Evolutionary conservation across 2,113 vertebrate genomes (phyloP), one percentile per base, ranked within the genome.

Genomic region (Lates calcarifer): DNA sequence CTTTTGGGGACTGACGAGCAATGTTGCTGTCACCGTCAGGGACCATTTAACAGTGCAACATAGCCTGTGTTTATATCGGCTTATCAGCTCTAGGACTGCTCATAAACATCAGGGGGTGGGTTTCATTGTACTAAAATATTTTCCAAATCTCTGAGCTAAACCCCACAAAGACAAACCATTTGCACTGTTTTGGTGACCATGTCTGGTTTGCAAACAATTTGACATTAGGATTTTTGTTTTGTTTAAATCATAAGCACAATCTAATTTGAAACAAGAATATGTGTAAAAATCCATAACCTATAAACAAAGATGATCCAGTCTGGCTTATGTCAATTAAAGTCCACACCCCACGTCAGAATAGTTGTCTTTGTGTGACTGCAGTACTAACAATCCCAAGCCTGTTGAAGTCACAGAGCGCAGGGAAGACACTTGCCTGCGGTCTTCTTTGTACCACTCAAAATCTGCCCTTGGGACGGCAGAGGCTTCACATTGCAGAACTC

Each of bases 391-490:
- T 62, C 43, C 22, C 29, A 28, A 11, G 56, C 61, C 68, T n/a
- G 14, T 33, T 17, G 37, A 66, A 82, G 75, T 62, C 72, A 77
- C 17, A 57, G 12, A 17, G 47, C 68, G 56, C 41, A 55, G 33
- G 53, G 28, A 13, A 49, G 24, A 66, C 45, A 90, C 87, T 87
- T 94, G 95, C 98, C 97, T 98, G 88, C 96, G 96, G 43, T 99
- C 98, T 90, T 99, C 98, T 91, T 99, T 99, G 94, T 98, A 99
- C 98, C 98, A 99, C 93, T 98, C 97, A 58, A 99, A 99, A 74
- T 99, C 96, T 0, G 98, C 97, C 77, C 94, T 93, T 0, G 98
- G 98, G 15, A 99, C 97, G 0, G 98, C 98, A 0, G 96, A 97
- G 1, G 97, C 98, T 86, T 99, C 97, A 1, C 98, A 99, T 82